Evolutionary conservation across 2,113 vertebrate genomes (phyloP), one percentile per base, ranked within the genome.

Genomic region (Aythya baeri): DNA sequence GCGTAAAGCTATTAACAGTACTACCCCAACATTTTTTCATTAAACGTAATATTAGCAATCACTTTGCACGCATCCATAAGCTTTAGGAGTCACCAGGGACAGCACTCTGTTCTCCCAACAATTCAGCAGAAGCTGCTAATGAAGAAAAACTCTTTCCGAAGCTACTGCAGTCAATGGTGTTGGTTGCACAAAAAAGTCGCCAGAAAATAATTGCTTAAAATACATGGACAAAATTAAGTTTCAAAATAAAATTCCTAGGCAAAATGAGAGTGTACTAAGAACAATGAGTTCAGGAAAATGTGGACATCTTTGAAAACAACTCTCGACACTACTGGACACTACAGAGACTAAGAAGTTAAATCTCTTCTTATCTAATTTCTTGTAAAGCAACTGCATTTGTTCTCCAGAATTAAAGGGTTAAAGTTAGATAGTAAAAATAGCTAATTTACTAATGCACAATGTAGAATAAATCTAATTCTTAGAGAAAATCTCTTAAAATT

Each of bases 11-110:
- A 92, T 84, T 66, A 93, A 26, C 91, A 95, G 59, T 26, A 95
- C 17, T 26, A 36, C 15, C 68, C 7, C 27, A 29, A 61, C 29
- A 8, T 61, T 54, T 88, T 92, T 88, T 80, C 38, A 65, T 79
- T 91, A 79, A 92, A 93, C 94, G 80, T 61, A 97, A 61, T 73
- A 92, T 76, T 90, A 92, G 41, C 58, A 73, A 91, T 89, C 72
- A 86, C 78, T 82, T 3, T 88, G 66, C 66, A 88, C 11, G 62
- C 49, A 89, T 89, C 71, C 16, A 0, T 57, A 91, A 52, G 54
- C 85, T 97, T 94, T 67, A 89, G 86, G 36, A 85, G 52, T 31
- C 94, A 75, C 88, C 43, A 71, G 75, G 73, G 93, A 96, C 34
- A 77, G 52, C 12, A 23, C 23, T 92, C 92, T 31, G 14, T 41